A percentile compares a stretch with the other conserved stretches of the same genome.
Conservation (phyloP, 2,888 invertebrate species). For the Sympetrum striolatum region DNA sequence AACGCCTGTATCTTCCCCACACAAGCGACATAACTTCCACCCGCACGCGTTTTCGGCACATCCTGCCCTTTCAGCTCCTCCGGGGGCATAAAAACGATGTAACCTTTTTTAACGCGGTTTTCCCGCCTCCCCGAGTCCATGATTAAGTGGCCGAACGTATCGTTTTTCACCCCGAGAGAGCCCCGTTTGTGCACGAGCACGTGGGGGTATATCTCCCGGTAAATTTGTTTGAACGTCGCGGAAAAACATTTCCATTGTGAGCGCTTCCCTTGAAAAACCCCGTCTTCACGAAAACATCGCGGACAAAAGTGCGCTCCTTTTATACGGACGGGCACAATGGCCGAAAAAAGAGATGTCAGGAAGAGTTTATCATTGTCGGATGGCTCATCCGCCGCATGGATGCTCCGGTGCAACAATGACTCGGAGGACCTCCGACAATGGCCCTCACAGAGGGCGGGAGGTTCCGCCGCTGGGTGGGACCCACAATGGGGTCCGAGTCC, state of each 20-base stretch:
- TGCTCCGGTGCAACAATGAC: neutral
- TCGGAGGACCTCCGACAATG: neutral
- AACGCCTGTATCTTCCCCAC: neutral
- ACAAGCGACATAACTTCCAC: neutral
- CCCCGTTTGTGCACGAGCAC: neutral
- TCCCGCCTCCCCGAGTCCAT: neutral
- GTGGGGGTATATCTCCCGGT: neutral
- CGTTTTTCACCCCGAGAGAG: neutral
- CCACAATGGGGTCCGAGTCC: neutral
- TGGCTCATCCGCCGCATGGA: conserved; percentile 28
- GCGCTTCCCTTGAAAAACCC: neutral
- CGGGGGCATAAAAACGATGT: neutral
- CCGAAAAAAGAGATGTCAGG: conserved; percentile 24
- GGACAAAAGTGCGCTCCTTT: conserved; percentile 8
- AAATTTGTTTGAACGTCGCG: conserved; percentile 33
- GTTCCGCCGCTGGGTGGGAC: neutral
- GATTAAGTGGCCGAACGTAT: neutral
- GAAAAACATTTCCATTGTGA: conserved; percentile 35
- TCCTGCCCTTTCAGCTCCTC: neutral
- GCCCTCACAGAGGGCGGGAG: neutral
- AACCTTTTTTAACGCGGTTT: too few species aligned
- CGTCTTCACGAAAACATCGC: conserved; percentile 17
- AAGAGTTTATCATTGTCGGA: conserved; percentile 39
- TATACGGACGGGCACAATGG: conserved; percentile 2
- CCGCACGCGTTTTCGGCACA: neutral